Percentiles rank a stretch among this genome's conserved stretches.
phyloP scores from a whole-genome alignment of 2,888 invertebrate species.

The Caradrina clavipalpis region DNA sequence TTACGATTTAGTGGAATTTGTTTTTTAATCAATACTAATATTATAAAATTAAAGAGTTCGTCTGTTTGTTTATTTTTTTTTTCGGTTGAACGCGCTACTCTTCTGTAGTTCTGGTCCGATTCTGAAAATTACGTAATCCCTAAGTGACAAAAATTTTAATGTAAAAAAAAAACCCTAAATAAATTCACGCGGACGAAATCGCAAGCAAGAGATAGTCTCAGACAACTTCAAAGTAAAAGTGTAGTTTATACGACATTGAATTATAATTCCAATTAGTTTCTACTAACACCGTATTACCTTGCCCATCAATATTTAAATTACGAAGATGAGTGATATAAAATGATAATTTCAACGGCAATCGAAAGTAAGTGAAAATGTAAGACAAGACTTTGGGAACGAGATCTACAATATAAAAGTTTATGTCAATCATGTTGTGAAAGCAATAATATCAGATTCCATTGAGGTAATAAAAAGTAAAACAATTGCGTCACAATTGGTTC shows the following conservation, averaged over 20 bases:
- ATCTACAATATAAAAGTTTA: slow-evolving; percentile 48
- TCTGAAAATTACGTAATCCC: too few species aligned
- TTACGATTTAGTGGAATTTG: not conserved
- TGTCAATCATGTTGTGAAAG: slow-evolving; percentile 65
- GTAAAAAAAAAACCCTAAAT: too few species aligned
- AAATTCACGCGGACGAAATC: too few species aligned
- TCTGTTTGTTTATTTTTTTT: too few species aligned
- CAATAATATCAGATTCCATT: slow-evolving; percentile 58
- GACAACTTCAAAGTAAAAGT: not conserved
- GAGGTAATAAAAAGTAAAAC: slow-evolving; percentile 58
- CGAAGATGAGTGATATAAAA: slow-evolving; percentile 30
- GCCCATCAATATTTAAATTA: slow-evolving; percentile 29
- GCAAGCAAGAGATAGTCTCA: not conserved
- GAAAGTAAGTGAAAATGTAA: slow-evolving; percentile 59
- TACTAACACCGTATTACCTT: not conserved
- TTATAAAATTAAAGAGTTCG: too few species aligned
- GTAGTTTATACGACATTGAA: slow-evolving; percentile 4
- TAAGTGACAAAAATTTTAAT: too few species aligned
- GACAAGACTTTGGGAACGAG: slow-evolving; percentile 49
- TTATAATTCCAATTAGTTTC: not conserved
- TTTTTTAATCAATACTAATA: not conserved
- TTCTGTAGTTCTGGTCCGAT: too few species aligned
- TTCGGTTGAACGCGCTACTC: too few species aligned
- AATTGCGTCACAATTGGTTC: slow-evolving; percentile 56
- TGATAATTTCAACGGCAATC: slow-evolving; percentile 30